Evolutionary conservation across 2,113 vertebrate species (phyloP).

Genomic region (Albula goreensis): DNA sequence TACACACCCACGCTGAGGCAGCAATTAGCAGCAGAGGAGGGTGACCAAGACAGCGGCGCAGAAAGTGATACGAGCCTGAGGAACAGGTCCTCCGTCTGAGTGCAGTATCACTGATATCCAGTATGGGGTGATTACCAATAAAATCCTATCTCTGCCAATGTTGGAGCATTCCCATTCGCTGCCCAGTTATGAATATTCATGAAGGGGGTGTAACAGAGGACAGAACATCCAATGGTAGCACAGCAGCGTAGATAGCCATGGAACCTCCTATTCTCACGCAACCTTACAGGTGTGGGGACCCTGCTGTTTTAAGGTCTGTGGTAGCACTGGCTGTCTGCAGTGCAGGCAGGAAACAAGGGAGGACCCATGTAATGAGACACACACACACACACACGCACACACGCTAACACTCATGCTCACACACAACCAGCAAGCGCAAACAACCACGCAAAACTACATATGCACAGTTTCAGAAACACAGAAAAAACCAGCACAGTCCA

Average conservation of each 20-base stretch:
- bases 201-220: not conserved
- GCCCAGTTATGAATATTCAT: not conserved
- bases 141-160: too few relatives aligned
- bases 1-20: not conserved
- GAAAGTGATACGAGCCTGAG: not conserved
- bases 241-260: not conserved
- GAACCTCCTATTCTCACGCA: not conserved
- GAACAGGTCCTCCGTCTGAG: too few relatives aligned
- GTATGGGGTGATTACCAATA: too few relatives aligned
- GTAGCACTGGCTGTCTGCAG: too few relatives aligned
- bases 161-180: not conserved
- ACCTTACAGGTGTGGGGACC: not conserved
- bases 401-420: too few relatives aligned
- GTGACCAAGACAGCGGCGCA: not conserved
- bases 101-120: not conserved
- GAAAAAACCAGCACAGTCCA: not conserved
- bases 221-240: not conserved
- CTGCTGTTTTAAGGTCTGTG: too few relatives aligned
- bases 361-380: too few relatives aligned
- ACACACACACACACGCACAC: too few relatives aligned
- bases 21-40: too few relatives aligned
- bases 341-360: too few relatives aligned
- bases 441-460: not conserved
- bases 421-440: not conserved
- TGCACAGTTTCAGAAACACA: not conserved